These are phyloP conservation scores for Microtus oregoni DNA, from an alignment of 2,113 vertebrate genomes.

Conservation along the genomic window DNA sequence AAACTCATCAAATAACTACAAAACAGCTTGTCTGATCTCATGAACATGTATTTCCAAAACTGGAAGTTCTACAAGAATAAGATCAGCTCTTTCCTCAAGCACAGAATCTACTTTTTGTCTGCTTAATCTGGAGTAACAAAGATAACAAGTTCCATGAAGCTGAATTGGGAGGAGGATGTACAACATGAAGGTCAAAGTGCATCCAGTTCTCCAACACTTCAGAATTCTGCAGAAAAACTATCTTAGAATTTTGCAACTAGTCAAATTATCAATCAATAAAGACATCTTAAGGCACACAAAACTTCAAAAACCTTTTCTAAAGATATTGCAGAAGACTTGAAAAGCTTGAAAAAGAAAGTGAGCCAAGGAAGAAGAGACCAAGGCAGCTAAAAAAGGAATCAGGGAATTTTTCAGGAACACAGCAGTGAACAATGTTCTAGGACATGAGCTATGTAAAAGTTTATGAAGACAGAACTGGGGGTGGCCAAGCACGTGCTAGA, in stretches of 20 bases:
- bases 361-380: constrained; percentile 3
- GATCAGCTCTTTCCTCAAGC: neutral
- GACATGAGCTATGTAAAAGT: neutral
- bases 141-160: neutral
- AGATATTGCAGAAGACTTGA: neutral
- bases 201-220: neutral
- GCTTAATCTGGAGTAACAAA: neutral
- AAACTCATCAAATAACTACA: neutral
- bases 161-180: neutral
- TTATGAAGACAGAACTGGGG: neutral
- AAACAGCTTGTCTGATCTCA: neutral
- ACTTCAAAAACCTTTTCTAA: constrained; percentile 33
- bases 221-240: constrained; percentile 28
- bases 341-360: neutral
- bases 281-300: neutral
- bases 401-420: neutral
- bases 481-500: neutral
- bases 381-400: neutral
- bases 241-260: neutral
- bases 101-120: neutral
- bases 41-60: neutral
- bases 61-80: neutral
- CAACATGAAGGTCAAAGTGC: neutral
- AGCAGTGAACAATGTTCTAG: neutral
- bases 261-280: constrained; percentile 10